Conservation (phyloP, 2,113 vertebrate species). For the Microtus montanus region DNA sequence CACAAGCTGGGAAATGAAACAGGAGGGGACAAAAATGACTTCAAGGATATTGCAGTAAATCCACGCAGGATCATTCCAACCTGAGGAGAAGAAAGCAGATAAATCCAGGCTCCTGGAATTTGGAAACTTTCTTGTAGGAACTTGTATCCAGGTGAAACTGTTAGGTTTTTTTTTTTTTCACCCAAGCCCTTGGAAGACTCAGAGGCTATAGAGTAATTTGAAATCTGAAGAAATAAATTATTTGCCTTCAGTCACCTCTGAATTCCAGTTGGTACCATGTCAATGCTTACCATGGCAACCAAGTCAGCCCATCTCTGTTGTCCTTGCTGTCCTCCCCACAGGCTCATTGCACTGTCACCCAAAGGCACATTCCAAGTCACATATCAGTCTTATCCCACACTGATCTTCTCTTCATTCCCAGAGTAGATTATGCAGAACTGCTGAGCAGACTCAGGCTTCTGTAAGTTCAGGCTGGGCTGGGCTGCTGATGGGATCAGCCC, state of each 20-base stretch:
- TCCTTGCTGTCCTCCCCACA: not conserved
- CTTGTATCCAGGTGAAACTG: conserved; percentile 45
- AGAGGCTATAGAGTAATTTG: not conserved
- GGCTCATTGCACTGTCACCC: fast-evolving
- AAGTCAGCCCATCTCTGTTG: not conserved
- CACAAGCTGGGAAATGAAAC: conserved; percentile 57
- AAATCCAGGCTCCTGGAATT: conserved; percentile 7
- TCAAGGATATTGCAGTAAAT: not conserved
- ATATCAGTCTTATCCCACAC: not conserved
- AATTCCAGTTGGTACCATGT: not conserved
- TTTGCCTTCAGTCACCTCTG: not conserved
- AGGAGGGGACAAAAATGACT: conserved; percentile 25
- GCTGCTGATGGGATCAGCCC: not conserved
- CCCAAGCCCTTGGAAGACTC: not conserved
- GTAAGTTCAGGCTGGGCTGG: not conserved
- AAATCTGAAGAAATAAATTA: not conserved
- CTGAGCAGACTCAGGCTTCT: not conserved
- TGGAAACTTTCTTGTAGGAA: conserved; percentile 37
- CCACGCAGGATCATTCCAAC: conserved; percentile 1
- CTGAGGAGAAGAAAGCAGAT: not conserved
- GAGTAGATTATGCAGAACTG: not conserved
- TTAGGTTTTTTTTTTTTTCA: not conserved
- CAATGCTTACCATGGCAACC: not conserved
- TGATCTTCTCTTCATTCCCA: not conserved
- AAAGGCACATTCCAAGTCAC: not conserved